Evolutionary conservation across 1,140 invertebrate genomes (phyloP), one percentile per base, ranked within the genome.

Genomic region (Sycophaga agraensis): DNA sequence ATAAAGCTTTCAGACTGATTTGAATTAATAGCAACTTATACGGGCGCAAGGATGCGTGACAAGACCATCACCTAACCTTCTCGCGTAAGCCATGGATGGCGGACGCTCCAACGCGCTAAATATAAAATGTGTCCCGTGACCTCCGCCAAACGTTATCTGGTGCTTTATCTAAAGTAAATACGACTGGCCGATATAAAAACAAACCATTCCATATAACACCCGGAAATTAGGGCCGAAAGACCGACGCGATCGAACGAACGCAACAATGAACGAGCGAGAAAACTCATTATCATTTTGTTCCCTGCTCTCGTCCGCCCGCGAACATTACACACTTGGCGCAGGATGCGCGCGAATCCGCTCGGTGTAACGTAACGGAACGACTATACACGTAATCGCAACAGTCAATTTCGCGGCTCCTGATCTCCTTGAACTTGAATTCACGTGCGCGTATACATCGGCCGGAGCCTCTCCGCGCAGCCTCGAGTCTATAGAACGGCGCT

Each of bases 131-230:
- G 16, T 8, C 11, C 24, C n/a, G n/a, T n/a, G 35, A 49, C 46
- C 56, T 59, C 50, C 24, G 22, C 46, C n/a, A n/a, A 50, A 50
- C 16, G 35, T 50, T 50, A 59, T 59, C 37, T n/a, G n/a, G n/a
- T n/a, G n/a, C n/a, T n/a, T n/a, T n/a, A n/a, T n/a, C n/a, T n/a
- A n/a, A n/a, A n/a, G n/a, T n/a, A n/a, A n/a, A n/a, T n/a, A n/a
- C n/a, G n/a, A n/a, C n/a, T n/a, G n/a, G n/a, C n/a, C n/a, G n/a
- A n/a, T n/a, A n/a, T n/a, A n/a, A n/a, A n/a, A n/a, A n/a, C n/a
- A n/a, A n/a, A n/a, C n/a, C n/a, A n/a, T n/a, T n/a, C n/a, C n/a
- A n/a, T n/a, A n/a, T n/a, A n/a, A n/a, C n/a, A n/a, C n/a, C n/a
- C n/a, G n/a, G n/a, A 1, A 54, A 40, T 24, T 54, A 54, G 22